Evolutionary conservation across 2,797 vertebrate genomes (phyloP).

Genomic region (Ciconia nigra): DNA sequence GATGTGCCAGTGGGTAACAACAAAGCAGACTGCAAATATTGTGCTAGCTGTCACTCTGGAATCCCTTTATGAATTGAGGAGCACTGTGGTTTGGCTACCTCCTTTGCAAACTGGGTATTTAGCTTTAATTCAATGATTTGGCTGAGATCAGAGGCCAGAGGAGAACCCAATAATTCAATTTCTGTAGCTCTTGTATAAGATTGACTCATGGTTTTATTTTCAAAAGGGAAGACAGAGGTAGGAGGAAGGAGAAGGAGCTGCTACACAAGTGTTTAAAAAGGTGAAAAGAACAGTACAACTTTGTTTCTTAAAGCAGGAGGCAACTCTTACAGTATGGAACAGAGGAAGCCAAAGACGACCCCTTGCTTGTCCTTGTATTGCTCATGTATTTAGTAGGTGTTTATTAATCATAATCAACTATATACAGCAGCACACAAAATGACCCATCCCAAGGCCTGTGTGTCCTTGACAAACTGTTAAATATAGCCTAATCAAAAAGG

Average conservation of each 20-base stretch:
- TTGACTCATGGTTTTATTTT: not conserved
- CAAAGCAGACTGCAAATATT: constrained; percentile 21
- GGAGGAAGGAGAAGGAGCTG: not conserved
- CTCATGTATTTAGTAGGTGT: not conserved
- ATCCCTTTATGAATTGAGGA: not conserved
- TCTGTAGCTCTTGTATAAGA: not conserved
- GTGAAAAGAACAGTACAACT: not conserved
- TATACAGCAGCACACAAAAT: not conserved
- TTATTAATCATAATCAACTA: not conserved
- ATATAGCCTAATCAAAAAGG: constrained; percentile 4
- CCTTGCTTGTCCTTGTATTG: not conserved
- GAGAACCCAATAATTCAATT: not conserved
- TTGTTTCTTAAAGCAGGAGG: not conserved
- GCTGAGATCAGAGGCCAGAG: not conserved
- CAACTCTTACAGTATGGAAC: not conserved
- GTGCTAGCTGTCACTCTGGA: not conserved
- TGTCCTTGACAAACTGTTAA: constrained; percentile 34
- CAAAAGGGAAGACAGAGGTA: not conserved
- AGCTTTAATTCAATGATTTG: not conserved
- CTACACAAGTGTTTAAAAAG: not conserved
- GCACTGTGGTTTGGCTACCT: not conserved
- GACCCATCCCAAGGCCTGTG: not conserved
- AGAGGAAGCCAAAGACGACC: not conserved
- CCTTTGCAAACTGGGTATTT: not conserved
- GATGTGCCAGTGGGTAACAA: constrained; percentile 18